Evolutionary conservation across 2,113 vertebrate genomes (phyloP), one percentile per base, ranked within the genome.

Genomic region (Aptenodytes forsteri): DNA sequence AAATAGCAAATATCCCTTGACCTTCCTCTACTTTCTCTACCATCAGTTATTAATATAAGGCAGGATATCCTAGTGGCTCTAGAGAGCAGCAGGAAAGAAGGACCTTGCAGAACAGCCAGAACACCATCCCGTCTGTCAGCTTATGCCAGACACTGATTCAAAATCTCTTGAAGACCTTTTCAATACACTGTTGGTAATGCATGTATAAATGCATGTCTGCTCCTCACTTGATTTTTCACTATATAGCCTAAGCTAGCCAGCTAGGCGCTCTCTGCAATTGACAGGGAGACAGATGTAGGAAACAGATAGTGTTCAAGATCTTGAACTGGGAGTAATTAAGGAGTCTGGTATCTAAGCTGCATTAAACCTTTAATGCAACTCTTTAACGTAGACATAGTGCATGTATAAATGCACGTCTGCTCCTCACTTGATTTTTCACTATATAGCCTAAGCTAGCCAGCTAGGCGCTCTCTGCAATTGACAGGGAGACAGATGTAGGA

Each of bases 51-150:
- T 56, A 50, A 54, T 25, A 47, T 9, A 50, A 71, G 30, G 9
- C 6, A 55, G 19, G 32, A 17, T 50, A 49, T 50, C 13, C 12
- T 56, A 22, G 13, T 7, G 5, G 29, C 11, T 59, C 11, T 42
- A 17, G 15, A 30, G 19, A 81, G 7, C 7, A 72, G 22, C 15
- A 9, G 22, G 62, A 76, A 54, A 56, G 26, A 59, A 58, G 10
- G n/a, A 36, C 14, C 5, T 55, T n/a, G 7, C 19, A 47, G 42
- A 71, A 49, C 26, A 75, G 16, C 7, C 18, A 50, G 42, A 65
- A 25, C 42, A 55, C 20, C 18, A 44, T 36, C 10, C 25, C 3
- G 0, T 46, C 29, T 73, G 22, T 29, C 46, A 75, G 1, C 0
- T 2, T 32, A 29, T 29, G 29, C 21, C 42, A 79, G 46, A n/a